Conservation (phyloP, 2,888 invertebrate species). For the Diaphora mendica region DNA sequence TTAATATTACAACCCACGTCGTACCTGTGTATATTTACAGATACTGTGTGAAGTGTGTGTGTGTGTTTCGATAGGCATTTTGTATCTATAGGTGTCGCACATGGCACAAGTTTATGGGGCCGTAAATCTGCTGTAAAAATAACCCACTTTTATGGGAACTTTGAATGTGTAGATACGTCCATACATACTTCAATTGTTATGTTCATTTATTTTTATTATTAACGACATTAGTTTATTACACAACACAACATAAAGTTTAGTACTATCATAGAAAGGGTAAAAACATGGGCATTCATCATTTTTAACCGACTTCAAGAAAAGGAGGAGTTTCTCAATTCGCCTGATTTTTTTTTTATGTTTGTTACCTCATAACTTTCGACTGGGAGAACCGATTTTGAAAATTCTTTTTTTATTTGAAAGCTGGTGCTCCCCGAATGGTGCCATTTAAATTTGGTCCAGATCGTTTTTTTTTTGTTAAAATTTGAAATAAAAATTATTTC, state of each 20-base stretch:
- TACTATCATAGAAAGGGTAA: too few relatives aligned
- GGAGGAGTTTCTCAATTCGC: too few relatives aligned
- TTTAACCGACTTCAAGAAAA: too few relatives aligned
- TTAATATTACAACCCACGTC: not conserved
- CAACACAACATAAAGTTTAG: not conserved
- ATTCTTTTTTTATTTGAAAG: too few relatives aligned
- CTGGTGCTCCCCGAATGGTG: too few relatives aligned
- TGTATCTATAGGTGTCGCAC: constrained; percentile 17
- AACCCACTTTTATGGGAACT: constrained; percentile 32
- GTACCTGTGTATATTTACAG: not conserved
- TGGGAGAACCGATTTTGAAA: too few relatives aligned
- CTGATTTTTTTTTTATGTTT: too few relatives aligned
- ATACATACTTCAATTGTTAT: constrained; percentile 25
- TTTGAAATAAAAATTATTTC: too few relatives aligned
- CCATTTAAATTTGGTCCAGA: too few relatives aligned
- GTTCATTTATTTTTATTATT: constrained; percentile 19
- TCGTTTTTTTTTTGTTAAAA: too few relatives aligned
- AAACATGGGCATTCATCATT: too few relatives aligned
- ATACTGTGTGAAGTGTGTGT: not conserved
- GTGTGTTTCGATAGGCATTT: constrained; percentile 10
- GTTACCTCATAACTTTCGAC: too few relatives aligned
- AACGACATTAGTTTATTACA: not conserved
- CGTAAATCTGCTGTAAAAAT: constrained; percentile 41
- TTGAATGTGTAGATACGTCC: constrained; percentile 27
- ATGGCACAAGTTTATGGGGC: constrained; percentile 34